A percentile compares a stretch with the other conserved stretches of the same genome.
Evolutionary conservation across 1,140 invertebrate species (phyloP).

Genomic region (Cotesia typhae): DNA sequence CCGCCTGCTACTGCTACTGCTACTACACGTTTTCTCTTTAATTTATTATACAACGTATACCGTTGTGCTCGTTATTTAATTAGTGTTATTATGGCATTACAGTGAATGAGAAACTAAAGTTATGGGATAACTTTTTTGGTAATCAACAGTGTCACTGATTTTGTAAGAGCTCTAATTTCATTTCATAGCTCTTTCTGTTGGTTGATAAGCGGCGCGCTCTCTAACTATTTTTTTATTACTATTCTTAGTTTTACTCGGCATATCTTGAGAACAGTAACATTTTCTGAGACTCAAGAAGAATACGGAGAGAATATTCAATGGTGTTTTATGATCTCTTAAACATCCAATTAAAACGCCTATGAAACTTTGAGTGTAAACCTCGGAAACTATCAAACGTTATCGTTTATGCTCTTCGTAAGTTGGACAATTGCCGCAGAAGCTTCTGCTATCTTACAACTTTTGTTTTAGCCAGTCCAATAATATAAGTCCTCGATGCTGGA

Average conservation of each 20-base stretch:
- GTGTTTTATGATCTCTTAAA: slow-evolving; percentile 52
- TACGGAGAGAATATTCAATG: slow-evolving; percentile 19
- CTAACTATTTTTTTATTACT: slow-evolving; percentile 3
- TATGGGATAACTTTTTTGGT: too few species aligned
- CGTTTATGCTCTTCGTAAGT: slow-evolving; percentile 35
- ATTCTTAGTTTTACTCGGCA: slow-evolving; percentile 19
- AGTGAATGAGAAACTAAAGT: too few species aligned
- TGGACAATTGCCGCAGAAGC: background rate
- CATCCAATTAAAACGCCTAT: slow-evolving; percentile 54
- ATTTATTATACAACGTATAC: too few species aligned
- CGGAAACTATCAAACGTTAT: slow-evolving; percentile 46
- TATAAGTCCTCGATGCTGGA: background rate
- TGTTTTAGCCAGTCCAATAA: slow-evolving; percentile 16
- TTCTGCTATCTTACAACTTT: slow-evolving; percentile 11
- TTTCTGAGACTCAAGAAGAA: background rate
- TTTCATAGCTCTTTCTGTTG: too few species aligned
- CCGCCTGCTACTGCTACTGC: too few species aligned
- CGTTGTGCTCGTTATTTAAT: too few species aligned
- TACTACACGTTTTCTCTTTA: too few species aligned
- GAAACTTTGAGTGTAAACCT: slow-evolving; percentile 51
- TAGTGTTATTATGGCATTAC: too few species aligned
- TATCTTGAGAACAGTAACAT: background rate
- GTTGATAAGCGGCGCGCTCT: too few species aligned
- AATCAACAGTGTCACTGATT: too few species aligned
- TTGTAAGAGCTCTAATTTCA: background rate